Conservation (phyloP, 1,140 invertebrate species). For the Ylistrum balloti region DNA sequence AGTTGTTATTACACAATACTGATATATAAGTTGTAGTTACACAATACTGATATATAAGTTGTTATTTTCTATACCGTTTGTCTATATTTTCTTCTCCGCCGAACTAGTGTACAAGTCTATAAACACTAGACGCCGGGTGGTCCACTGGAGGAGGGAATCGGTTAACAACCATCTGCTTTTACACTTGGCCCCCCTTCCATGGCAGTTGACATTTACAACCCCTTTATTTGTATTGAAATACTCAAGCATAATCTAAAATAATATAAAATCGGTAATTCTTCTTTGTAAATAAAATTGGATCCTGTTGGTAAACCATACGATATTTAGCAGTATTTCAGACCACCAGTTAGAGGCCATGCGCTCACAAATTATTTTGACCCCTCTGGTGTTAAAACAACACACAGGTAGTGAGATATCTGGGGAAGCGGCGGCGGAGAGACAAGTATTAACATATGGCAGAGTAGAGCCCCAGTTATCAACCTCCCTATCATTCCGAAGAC, state of each 20-base stretch:
- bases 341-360: constrained; percentile 14
- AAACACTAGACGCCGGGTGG: constrained; percentile 5
- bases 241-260: constrained; percentile 40
- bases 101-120: background rate
- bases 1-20: background rate
- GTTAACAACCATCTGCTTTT: background rate
- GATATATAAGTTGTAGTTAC: background rate
- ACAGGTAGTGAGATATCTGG: background rate
- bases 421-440: background rate
- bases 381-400: constrained; percentile 19
- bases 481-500: background rate
- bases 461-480: background rate
- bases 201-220: constrained; percentile 22
- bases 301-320: background rate
- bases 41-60: background rate
- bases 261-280: constrained; percentile 20
- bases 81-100: background rate
- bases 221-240: constrained; percentile 34
- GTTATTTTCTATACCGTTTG: background rate
- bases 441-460: background rate
- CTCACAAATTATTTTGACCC: constrained; percentile 38
- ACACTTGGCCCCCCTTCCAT: constrained; percentile 26
- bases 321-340: constrained; percentile 21
- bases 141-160: background rate
- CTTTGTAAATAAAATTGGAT: constrained; percentile 33